Base-by-base conservation (phyloP, 1,140 invertebrate species). In the Lepidurus apus region DNA sequence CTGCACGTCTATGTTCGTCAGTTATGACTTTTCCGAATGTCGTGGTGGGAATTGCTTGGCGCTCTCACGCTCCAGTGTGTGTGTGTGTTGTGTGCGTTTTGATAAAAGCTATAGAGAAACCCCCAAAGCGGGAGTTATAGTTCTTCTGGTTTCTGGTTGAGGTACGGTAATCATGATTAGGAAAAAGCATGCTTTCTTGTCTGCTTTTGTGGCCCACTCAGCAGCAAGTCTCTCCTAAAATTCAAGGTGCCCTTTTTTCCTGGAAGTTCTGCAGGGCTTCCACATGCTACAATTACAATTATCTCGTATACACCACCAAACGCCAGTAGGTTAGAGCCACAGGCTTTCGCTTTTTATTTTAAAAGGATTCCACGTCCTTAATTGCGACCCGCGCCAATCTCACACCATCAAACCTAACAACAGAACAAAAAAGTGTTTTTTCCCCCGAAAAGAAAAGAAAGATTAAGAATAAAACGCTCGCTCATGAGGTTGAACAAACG, bases 181-280 rank as follows among this genome's bases (percentile, higher is more conserved):
- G 17, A 65, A 65, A 65, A 65, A 65, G 9, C 53, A 65, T n/a
- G 53, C 53, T 65, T 65, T 65, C 17, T 65, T 65, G 21, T 65
- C 53, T 21, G 17, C 53, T 65, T 65, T 65, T 65, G 53, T 65
- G 53, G 53, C 53, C n/a, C 53, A 65, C 53, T 65, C 53, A 65
- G 17, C 53, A 65, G 17, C 53, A 65, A n/a, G 53, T 65, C 21
- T 65, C 17, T 65, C 53, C 21, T 7, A 17, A 65, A 65, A 65
- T 65, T 65, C 53, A 65, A 65, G 53, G 53, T 65, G 53, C 53
- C 53, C 53, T 65, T 65, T 26, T 65, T 65, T 65, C 53, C 53
- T 65, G 53, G 53, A 21, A 65, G 21, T 65, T 65, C 53, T 65
- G 53, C 53, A 65, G 53, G 53, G 53, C 53, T 65, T 65, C 53